Percentiles rank a stretch among this genome's conserved stretches.
Conservation (phyloP, 2,888 invertebrate species). For the Epicampocera succincta region DNA sequence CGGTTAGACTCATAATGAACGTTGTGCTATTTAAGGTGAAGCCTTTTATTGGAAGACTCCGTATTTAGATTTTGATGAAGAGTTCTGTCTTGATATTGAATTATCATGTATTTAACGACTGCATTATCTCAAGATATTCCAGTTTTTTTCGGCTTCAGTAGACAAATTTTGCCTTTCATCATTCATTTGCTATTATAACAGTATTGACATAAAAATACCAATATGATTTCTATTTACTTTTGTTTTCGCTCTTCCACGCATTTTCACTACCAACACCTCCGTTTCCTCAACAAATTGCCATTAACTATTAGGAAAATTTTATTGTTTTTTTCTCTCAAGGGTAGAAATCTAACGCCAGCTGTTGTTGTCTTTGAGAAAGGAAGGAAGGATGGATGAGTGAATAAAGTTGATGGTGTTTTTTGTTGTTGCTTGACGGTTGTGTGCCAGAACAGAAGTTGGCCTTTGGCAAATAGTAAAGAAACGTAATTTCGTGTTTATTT, state of each 20-base stretch:
- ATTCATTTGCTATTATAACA: too few species aligned
- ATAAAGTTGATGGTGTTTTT: too few species aligned
- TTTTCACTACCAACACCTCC: background rate
- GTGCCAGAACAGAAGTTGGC: background rate
- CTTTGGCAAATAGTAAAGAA: conserved; percentile 53
- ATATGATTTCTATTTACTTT: conserved; percentile 16
- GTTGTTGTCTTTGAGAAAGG: conserved; percentile 9
- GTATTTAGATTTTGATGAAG: background rate
- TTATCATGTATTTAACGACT: conserved; percentile 41
- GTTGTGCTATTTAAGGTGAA: too few species aligned
- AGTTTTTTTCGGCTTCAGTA: background rate
- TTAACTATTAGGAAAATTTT: conserved; percentile 39
- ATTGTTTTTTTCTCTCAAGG: conserved; percentile 4
- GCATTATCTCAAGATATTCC: conserved; percentile 22
- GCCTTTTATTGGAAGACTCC: too few species aligned
- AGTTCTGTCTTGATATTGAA: conserved; percentile 41
- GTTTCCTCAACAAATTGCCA: background rate
- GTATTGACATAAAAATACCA: too few species aligned
- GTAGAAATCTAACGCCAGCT: conserved; percentile 8
- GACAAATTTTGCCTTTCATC: conserved; percentile 3
- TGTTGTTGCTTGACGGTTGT: background rate
- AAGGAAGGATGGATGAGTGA: too few species aligned
- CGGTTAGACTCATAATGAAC: too few species aligned
- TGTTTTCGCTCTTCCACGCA: conserved; percentile 3
- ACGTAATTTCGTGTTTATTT: conserved; percentile 78